A percentile compares a stretch with the other conserved stretches of the same genome.
Conservation (phyloP, 2,888 invertebrate genomes). For the Lypha dubia region DNA sequence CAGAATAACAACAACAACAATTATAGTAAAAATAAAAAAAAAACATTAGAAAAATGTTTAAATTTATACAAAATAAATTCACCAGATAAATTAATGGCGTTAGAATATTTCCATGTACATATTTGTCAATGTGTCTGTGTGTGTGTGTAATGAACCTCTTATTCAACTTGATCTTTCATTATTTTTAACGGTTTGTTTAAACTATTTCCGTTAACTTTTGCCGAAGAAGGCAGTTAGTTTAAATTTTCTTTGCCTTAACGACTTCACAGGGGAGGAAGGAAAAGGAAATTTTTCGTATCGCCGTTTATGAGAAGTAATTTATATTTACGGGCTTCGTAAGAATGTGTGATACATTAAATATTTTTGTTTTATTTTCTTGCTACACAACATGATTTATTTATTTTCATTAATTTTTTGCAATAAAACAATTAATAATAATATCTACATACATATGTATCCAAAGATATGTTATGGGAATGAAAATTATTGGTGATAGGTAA, state of each 20-base stretch:
- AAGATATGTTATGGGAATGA: background rate
- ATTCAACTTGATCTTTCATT: background rate
- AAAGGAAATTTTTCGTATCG: background rate
- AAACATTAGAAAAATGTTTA: background rate
- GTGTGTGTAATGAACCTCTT: constrained; percentile 4
- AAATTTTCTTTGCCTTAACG: background rate
- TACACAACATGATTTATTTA: background rate
- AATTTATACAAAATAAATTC: constrained; percentile 16
- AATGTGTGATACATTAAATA: constrained; percentile 2
- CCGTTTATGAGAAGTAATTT: background rate
- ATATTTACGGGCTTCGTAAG: background rate
- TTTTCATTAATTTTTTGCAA: background rate
- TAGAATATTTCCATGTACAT: constrained; percentile 34
- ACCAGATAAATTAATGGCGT: constrained; percentile 40
- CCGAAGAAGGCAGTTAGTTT: background rate
- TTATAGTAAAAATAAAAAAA: constrained; percentile 31
- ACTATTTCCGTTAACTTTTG: background rate
- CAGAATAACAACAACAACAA: constrained; percentile 12
- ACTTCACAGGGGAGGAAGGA: background rate
- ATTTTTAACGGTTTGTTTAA: constrained; percentile 24
- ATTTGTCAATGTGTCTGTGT: background rate
- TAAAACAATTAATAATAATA: background rate
- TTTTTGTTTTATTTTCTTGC: constrained; percentile 29
- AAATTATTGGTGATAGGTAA: constrained; percentile 23
- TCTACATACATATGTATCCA: background rate